A percentile compares a stretch with the other conserved stretches of the same genome.
These are phyloP conservation scores for Stomatorhinus ivindoensis DNA, from an alignment of 2,113 vertebrate genomes.

Conservation along the genomic window DNA sequence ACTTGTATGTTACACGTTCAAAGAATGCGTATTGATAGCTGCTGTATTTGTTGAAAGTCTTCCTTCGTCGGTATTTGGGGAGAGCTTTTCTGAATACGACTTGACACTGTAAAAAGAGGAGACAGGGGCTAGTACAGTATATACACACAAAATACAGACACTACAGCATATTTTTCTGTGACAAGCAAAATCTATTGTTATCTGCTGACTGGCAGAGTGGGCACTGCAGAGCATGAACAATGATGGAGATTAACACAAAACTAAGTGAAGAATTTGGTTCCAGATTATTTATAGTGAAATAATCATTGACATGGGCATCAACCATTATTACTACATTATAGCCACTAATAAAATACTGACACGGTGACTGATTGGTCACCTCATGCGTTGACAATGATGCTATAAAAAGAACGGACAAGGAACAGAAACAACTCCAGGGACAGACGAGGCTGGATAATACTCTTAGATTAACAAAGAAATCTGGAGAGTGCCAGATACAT, in stretches of 20 bases:
- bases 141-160: neutral
- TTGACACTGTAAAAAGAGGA: slow-evolving; percentile 8
- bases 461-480: slow-evolving; percentile 9
- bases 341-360: slow-evolving; percentile 4
- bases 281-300: slow-evolving; percentile 17
- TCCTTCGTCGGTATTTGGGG: neutral
- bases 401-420: slow-evolving; percentile 2
- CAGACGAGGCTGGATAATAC: neutral
- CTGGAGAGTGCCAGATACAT: neutral
- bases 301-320: slow-evolving; percentile 6
- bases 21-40: neutral
- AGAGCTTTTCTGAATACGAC: neutral
- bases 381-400: neutral
- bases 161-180: neutral
- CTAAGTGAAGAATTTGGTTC: slow-evolving; percentile 6
- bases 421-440: neutral
- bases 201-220: neutral
- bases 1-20: neutral
- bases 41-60: neutral
- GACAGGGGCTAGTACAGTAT: neutral
- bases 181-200: neutral
- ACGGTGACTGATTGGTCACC: slow-evolving; percentile 8
- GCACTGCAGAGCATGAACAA: neutral
- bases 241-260: slow-evolving; percentile 7
- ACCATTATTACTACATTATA: slow-evolving; percentile 5